Base-by-base conservation (phyloP, 2,797 vertebrate species). In the Sebastiscus albofasciatus region DNA sequence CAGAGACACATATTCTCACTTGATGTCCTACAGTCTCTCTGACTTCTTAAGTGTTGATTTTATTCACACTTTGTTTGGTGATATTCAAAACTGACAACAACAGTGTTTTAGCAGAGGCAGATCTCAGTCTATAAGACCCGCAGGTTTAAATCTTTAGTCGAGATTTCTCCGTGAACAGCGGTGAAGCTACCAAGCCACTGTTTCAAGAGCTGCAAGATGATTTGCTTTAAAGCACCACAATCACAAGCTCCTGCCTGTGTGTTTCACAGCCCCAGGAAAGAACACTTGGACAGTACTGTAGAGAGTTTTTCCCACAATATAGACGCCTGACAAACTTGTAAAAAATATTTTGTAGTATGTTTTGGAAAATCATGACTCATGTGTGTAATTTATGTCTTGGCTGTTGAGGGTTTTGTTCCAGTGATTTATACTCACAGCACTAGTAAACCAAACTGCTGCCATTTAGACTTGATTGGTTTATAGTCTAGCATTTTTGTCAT, bases 201-300 rank as follows among this genome's bases (percentile, higher is more conserved):
- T 77, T 80, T 86, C 55, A 84, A 70, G 54, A 87, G 90, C 75
- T 89, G 72, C 83, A 56, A 58, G 66, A 67, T 72, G 66, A 78
- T 87, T 85, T 88, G 58, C 16, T 27, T 88, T 67, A 60, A 70
- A 89, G 79, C 33, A 6, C 6, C 67, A 26, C 46, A 4, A 7
- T 68, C 66, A 84, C 86, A 91, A 69, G 89, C 62, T 58, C 52
- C 68, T 83, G 77, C 87, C 85, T 88, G 87, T 67, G 20, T 34
- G 58, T 82, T 64, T 65, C 58, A 73, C 46, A 69, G 83, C 79
- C 72, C 5, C 13, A 3, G 79, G 78, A 80, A 81, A 81, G 22
- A 88, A 54, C 2, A 34, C 62, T 72, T 67, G 2, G 52, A 39
- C 34, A 67, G 31, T 27, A 29, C 20, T 61, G 56, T 12, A 26